phyloP scores from a whole-genome alignment of 2,888 invertebrate genomes.

The Cantharis rustica region DNA sequence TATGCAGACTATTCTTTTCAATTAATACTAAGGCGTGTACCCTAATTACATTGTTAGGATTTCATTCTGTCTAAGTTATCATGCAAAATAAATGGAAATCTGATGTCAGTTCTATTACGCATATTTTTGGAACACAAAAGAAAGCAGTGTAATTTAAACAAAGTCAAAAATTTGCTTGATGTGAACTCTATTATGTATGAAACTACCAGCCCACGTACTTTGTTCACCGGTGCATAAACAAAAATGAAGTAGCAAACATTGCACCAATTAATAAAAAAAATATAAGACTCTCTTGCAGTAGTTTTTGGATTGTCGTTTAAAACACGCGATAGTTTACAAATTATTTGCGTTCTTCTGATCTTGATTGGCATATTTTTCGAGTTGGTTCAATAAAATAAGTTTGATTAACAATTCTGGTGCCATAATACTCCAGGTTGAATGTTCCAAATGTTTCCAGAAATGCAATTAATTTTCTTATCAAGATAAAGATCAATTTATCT shows the following conservation, averaged over 20 bases:
- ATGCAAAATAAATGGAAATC: not conserved
- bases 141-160: not conserved
- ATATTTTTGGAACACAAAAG: not conserved
- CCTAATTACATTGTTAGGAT: not conserved
- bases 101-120: not conserved
- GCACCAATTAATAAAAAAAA: not conserved
- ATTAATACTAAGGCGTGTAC: not conserved
- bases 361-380: not conserved
- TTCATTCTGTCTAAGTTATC: not conserved
- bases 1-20: not conserved
- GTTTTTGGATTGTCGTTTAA: not conserved
- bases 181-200: not conserved
- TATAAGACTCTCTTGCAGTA: not conserved
- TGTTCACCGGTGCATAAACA: not conserved
- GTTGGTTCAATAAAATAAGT: not conserved
- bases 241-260: not conserved
- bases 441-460: not conserved
- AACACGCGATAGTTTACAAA: not conserved
- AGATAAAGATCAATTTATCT: not conserved
- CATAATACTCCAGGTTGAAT: not conserved
- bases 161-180: not conserved
- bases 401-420: not conserved
- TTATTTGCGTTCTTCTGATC: not conserved
- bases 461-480: not conserved
- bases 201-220: not conserved